Evolutionary conservation across 2,888 invertebrate genomes (phyloP).

Genomic region (Strigamia maritima): DNA sequence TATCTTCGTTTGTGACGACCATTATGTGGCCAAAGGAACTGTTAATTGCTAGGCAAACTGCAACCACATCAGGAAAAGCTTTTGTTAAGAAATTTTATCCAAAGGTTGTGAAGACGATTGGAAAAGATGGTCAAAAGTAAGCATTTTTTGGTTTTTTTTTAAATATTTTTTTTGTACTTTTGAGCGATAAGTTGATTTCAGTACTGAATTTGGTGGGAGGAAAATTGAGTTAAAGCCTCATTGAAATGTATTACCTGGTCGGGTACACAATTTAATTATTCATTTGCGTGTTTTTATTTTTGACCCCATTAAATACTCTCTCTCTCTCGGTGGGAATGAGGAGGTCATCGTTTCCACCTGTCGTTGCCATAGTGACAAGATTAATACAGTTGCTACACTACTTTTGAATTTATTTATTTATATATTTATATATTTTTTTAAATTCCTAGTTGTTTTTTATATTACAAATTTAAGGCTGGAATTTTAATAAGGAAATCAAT

Average conservation of each 20-base stretch:
- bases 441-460: too few relatives aligned
- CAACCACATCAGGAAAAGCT: constrained; percentile 18
- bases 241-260: constrained; percentile 22
- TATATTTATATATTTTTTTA: not conserved
- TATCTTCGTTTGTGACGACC: not conserved
- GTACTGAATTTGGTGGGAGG: not conserved
- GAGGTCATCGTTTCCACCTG: constrained; percentile 34
- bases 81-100: constrained; percentile 31
- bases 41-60: constrained; percentile 26
- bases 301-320: constrained; percentile 20
- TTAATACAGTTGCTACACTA: constrained; percentile 1
- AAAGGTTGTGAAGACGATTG: not conserved
- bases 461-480: not conserved
- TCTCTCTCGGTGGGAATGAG: not conserved
- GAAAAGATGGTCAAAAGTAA: constrained; percentile 1
- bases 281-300: constrained; percentile 19
- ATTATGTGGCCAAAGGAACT: constrained; percentile 21
- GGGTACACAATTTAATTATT: constrained; percentile 29
- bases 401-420: not conserved
- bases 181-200: not conserved
- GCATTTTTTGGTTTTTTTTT: not conserved
- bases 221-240: constrained; percentile 25
- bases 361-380: not conserved
- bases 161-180: not conserved
- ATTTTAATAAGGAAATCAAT: not conserved